Conservation (phyloP, 2,113 vertebrate species). For the Etia nguti region DNA sequence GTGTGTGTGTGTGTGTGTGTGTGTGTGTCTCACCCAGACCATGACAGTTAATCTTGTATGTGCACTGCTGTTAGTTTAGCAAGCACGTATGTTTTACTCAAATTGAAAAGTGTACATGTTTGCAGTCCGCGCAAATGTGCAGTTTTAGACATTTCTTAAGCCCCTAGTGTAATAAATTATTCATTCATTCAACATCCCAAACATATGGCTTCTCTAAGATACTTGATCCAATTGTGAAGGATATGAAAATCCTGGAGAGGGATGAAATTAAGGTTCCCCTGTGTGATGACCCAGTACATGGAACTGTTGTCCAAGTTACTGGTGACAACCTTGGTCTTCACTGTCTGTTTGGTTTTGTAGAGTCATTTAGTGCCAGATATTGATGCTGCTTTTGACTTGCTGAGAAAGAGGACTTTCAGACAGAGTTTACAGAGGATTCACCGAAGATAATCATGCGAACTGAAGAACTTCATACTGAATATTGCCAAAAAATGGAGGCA, state of each 20-base stretch:
- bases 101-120: too few species aligned
- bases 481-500: neutral
- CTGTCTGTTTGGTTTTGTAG: constrained; percentile 3
- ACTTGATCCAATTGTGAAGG: neutral
- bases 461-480: neutral
- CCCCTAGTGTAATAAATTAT: neutral
- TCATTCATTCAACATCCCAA: neutral
- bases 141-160: neutral
- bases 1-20: too few species aligned
- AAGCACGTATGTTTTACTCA: too few species aligned
- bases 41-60: too few species aligned
- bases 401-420: neutral
- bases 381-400: constrained; percentile 1
- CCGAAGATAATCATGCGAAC: neutral
- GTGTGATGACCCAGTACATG: neutral
- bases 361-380: constrained; percentile 17
- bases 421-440: constrained; percentile 7
- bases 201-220: neutral
- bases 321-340: neutral
- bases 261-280: neutral
- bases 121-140: neutral
- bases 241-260: neutral
- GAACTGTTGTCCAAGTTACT: constrained; percentile 8
- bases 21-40: too few species aligned
- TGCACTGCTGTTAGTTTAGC: too few species aligned